A percentile compares a stretch with the other conserved stretches of the same genome.
These are phyloP conservation scores for Geophilus truncorum DNA, from an alignment of 2,888 invertebrate genomes.

Conservation along the genomic window DNA sequence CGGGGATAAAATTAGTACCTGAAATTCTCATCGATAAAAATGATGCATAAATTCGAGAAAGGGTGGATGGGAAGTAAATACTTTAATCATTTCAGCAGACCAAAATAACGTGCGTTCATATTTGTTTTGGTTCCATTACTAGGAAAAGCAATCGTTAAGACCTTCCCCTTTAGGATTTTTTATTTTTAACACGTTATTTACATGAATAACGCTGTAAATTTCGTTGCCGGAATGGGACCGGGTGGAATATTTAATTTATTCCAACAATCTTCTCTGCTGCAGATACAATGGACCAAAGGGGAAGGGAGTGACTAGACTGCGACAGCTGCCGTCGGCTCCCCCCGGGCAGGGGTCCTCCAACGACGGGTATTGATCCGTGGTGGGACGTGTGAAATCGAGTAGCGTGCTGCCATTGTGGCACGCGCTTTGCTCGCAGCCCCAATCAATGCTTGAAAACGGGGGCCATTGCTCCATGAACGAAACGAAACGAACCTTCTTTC, in stretches of 20 bases:
- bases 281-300: not conserved
- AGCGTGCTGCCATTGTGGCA: conserved; percentile 27
- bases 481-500: not conserved
- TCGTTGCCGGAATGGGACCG: not conserved
- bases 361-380: conserved; percentile 24
- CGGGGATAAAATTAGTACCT: not conserved
- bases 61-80: no score
- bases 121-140: not conserved
- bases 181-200: not conserved
- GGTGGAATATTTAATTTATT: conserved; percentile 22
- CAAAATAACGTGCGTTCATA: not conserved
- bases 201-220: not conserved
- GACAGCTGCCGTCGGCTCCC: conserved; percentile 18
- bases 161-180: not conserved
- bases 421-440: conserved; percentile 27
- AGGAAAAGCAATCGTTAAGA: not conserved
- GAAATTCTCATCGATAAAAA: no score
- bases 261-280: not conserved
- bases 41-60: no score
- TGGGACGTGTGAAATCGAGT: conserved; percentile 27
- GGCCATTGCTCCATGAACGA: not conserved
- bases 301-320: conserved; percentile 16
- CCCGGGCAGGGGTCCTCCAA: conserved; percentile 25
- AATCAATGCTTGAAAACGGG: conserved; percentile 25
- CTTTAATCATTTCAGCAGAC: no score